Evolutionary conservation across 2,888 invertebrate species (phyloP).

Genomic region (Schrankia costaestrigalis): DNA sequence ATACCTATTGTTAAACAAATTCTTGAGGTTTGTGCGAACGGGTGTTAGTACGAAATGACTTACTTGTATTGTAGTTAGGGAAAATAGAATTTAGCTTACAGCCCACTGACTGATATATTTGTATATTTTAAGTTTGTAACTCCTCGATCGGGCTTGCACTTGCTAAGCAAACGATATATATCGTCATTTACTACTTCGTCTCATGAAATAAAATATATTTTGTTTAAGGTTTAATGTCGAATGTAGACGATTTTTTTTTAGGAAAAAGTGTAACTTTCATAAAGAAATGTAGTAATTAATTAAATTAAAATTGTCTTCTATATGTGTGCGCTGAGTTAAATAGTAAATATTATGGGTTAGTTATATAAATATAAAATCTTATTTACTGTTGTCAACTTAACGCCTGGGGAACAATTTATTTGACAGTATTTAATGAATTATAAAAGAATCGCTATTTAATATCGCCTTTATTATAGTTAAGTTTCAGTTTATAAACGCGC

Average conservation of each 20-base stretch:
- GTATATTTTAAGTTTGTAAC: slow-evolving; percentile 65
- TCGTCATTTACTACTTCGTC: too few species aligned
- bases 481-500: slow-evolving; percentile 18
- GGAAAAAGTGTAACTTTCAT: slow-evolving; percentile 14
- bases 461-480: slow-evolving; percentile 18
- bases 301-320: slow-evolving; percentile 20
- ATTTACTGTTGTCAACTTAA: slow-evolving; percentile 23
- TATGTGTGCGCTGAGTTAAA: slow-evolving; percentile 12
- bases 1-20: slow-evolving; percentile 37
- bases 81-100: slow-evolving; percentile 46
- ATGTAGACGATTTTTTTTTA: slow-evolving; percentile 15
- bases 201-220: slow-evolving; percentile 22
- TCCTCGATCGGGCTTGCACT: slow-evolving; percentile 49
- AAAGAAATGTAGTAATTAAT: slow-evolving; percentile 20
- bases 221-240: slow-evolving; percentile 17
- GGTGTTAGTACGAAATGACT: slow-evolving; percentile 28
- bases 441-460: slow-evolving; percentile 14
- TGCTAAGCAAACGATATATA: slow-evolving; percentile 22
- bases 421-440: slow-evolving; percentile 40
- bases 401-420: slow-evolving; percentile 37
- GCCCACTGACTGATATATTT: slow-evolving; percentile 76
- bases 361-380: slow-evolving; percentile 17
- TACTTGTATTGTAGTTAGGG: slow-evolving; percentile 53
- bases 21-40: slow-evolving; percentile 32
- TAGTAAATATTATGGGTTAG: slow-evolving; percentile 24